Evolutionary conservation across 2,888 invertebrate genomes (phyloP).

Genomic region (Metellina segmentata): DNA sequence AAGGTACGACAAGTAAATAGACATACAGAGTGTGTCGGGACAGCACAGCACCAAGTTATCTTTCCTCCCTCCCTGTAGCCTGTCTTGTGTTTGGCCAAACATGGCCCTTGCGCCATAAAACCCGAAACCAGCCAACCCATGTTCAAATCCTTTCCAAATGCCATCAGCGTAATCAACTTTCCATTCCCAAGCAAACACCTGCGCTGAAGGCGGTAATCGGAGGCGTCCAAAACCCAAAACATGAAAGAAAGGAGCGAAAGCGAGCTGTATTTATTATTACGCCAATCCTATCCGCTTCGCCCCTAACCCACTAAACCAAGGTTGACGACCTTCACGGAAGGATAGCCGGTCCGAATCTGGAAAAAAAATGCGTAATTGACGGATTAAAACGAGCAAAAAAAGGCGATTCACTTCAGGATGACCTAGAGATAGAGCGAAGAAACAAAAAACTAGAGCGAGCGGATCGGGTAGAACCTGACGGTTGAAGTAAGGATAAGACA

Average conservation of each 20-base stretch:
- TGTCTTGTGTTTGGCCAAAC: too few species aligned
- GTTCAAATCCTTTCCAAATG: too few species aligned
- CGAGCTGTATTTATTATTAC: neutral
- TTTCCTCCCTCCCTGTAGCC: too few species aligned
- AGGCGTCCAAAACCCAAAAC: too few species aligned
- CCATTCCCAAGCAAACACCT: too few species aligned
- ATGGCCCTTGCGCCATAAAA: too few species aligned
- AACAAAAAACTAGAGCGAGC: conserved; percentile 40
- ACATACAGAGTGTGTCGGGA: too few species aligned
- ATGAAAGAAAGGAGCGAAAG: conserved; percentile 8
- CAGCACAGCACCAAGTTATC: too few species aligned
- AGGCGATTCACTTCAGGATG: conserved; percentile 4
- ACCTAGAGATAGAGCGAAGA: conserved; percentile 38
- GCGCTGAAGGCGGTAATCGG: too few species aligned
- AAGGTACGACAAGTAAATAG: too few species aligned
- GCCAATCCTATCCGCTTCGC: neutral
- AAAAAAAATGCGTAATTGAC: conserved; percentile 34
- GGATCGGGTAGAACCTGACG: conserved; percentile 36
- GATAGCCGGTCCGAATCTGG: neutral
- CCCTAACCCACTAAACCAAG: conserved; percentile 25
- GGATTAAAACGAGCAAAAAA: neutral
- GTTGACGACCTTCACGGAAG: conserved; percentile 61
- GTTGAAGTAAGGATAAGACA: neutral
- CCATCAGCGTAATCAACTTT: too few species aligned
- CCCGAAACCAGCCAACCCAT: too few species aligned